Evolutionary conservation across 2,797 vertebrate species (phyloP), one percentile per base, ranked within the genome.

Genomic region (Pogonophryne albipinna): DNA sequence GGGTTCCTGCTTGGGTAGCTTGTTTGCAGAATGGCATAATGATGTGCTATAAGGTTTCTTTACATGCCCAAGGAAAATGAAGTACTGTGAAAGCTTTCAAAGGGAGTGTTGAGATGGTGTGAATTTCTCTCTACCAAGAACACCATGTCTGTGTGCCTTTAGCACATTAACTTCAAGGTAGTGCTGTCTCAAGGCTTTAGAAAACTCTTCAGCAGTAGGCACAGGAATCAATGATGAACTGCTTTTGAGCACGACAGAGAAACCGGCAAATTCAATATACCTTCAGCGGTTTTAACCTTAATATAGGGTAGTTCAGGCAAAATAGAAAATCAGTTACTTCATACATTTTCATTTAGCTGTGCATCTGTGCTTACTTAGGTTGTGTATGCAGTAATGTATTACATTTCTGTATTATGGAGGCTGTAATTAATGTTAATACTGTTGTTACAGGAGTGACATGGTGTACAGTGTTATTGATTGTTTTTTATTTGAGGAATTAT

Each of bases 91-190:
- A 74, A 50, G 47, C 79, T 86, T 85, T 86, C 27, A 85, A 74
- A 87, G 61, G 57, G n/a, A 85, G 46, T 46, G 44, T 79, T 74
- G 64, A 83, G 76, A 78, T 77, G 31, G 56, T 74, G 49, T 87
- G 71, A 82, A 76, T 76, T 85, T 84, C 70, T 63, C 31, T 86
- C 74, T 74, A 49, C 59, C 52, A 59, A 87, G 83, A 82, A 61
- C 50, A 42, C 61, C 44, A 17, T 78, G 77, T 88, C 61, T 85
- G 15, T 83, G 63, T 64, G 83, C 76, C 82, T 87, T 89, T 76
- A 85, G 81, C 86, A 79, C 82, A 89, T 91, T 89, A 86, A 86
- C 87, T 87, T 91, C 85, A 92, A 91, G 87, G 92, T 79, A 84
- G 70, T 44, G 73, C 76, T 66, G 80, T 87, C 82, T 90, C 82